phyloP scores from a whole-genome alignment of 2,888 invertebrate genomes.

The Campaea margaritaria region DNA sequence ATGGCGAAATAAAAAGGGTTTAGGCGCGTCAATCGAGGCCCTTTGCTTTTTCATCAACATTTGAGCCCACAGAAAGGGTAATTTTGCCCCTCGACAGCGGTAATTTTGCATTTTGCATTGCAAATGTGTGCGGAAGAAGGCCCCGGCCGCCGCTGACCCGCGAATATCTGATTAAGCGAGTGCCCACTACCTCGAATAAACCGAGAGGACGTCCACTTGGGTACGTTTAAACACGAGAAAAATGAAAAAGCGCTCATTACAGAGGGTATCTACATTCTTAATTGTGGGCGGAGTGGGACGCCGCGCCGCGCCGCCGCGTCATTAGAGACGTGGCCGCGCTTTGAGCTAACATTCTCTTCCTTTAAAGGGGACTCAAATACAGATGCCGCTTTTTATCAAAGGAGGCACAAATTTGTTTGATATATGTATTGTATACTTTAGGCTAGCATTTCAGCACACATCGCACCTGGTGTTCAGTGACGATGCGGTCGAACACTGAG shows the following conservation, averaged over 20 bases:
- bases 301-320: background rate
- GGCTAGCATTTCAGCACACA: no score
- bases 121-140: slow-evolving; percentile 33
- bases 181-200: slow-evolving; percentile 13
- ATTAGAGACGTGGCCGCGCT: slow-evolving; percentile 11
- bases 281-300: no score
- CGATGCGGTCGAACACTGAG: no score
- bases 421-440: no score
- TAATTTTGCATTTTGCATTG: slow-evolving; percentile 32
- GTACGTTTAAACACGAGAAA: slow-evolving; percentile 7
- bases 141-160: slow-evolving; percentile 23
- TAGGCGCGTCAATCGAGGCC: slow-evolving; percentile 27
- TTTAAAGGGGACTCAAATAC: slow-evolving; percentile 1
- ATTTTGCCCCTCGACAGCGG: slow-evolving; percentile 20
- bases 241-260: slow-evolving; percentile 4
- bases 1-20: slow-evolving; percentile 35
- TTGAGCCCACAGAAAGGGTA: slow-evolving; percentile 28
- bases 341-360: slow-evolving; percentile 1
- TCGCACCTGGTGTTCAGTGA: no score
- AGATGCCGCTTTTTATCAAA: background rate
- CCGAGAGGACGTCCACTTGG: slow-evolving; percentile 8
- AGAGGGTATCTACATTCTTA: slow-evolving; percentile 12
- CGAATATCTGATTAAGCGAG: slow-evolving; percentile 28
- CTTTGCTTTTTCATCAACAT: slow-evolving; percentile 25
- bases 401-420: background rate